Conservation (phyloP, 2,888 invertebrate species). For the Allolobophora icterica region DNA sequence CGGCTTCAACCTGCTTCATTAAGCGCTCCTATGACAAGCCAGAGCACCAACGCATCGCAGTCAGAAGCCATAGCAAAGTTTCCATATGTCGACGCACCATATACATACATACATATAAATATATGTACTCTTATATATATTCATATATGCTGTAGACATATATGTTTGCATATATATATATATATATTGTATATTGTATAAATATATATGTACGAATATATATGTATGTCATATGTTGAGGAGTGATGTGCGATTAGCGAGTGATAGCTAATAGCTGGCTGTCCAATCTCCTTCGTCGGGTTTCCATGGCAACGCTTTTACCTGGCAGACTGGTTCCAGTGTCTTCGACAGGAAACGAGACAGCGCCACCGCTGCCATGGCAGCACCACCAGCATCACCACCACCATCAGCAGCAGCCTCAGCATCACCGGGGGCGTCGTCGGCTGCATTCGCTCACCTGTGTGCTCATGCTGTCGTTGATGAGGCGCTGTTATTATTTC, state of each 20-base stretch:
- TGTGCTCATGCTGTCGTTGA: neutral
- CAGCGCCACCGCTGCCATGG: neutral
- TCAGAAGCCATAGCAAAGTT: constrained; percentile 7
- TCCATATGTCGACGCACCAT: neutral
- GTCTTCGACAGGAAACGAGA: constrained; percentile 11
- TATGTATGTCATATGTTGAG: neutral
- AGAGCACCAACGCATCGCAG: neutral
- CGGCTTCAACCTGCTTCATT: neutral
- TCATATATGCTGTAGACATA: too few species aligned
- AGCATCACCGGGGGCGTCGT: neutral
- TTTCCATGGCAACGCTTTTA: constrained; percentile 17
- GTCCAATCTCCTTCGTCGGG: neutral
- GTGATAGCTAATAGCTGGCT: neutral
- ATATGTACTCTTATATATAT: too few species aligned
- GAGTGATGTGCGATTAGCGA: constrained; percentile 11
- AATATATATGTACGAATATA: neutral
- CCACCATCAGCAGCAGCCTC: neutral
- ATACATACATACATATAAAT: neutral
- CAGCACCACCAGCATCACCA: neutral
- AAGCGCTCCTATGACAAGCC: constrained; percentile 8
- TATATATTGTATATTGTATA: too few species aligned
- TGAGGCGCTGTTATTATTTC: neutral
- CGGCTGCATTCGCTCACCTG: neutral
- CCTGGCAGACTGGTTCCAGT: neutral
- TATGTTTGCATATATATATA: too few species aligned